These are phyloP conservation scores for Lithophane ornitopus DNA, from an alignment of 2,888 invertebrate species.

Conservation along the genomic window DNA sequence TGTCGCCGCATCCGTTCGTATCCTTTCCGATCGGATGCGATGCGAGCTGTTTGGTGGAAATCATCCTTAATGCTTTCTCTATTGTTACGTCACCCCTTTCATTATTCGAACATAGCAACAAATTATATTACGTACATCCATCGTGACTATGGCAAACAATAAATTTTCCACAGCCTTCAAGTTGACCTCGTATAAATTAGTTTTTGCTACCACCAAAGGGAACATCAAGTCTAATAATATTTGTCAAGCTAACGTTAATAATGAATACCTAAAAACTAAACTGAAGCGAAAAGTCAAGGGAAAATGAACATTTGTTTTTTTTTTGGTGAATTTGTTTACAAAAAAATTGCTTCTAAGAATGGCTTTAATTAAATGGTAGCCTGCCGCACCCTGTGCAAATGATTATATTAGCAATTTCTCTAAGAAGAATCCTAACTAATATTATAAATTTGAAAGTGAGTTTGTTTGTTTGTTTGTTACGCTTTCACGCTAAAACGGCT, in stretches of 20 bases:
- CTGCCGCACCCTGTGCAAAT: neutral
- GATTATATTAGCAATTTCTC: neutral
- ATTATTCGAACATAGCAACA: conserved; percentile 20
- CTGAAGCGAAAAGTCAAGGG: neutral
- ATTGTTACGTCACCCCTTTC: neutral
- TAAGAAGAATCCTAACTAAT: neutral
- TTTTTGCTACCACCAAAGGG: conserved; percentile 29
- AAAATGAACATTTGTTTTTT: conserved; percentile 13
- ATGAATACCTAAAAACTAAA: conserved; percentile 22
- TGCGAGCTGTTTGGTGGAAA: too few species aligned
- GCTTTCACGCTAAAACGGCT: too few species aligned
- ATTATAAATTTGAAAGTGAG: too few species aligned
- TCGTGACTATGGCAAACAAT: conserved; percentile 13
- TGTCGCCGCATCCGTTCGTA: too few species aligned
- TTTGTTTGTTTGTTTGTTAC: too few species aligned
- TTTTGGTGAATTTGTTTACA: conserved; percentile 10
- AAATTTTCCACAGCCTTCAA: conserved; percentile 22
- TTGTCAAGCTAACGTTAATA: conserved; percentile 20
- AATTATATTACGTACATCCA: conserved; percentile 19
- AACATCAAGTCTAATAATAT: conserved; percentile 19
- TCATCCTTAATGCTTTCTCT: neutral
- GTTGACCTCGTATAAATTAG: conserved; percentile 31
- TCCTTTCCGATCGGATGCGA: too few species aligned
- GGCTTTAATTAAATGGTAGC: neutral
- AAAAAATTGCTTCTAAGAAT: conserved; percentile 1